Base-by-base conservation (phyloP, 2,888 invertebrate species). In the Leptarthrus brevirostris region DNA sequence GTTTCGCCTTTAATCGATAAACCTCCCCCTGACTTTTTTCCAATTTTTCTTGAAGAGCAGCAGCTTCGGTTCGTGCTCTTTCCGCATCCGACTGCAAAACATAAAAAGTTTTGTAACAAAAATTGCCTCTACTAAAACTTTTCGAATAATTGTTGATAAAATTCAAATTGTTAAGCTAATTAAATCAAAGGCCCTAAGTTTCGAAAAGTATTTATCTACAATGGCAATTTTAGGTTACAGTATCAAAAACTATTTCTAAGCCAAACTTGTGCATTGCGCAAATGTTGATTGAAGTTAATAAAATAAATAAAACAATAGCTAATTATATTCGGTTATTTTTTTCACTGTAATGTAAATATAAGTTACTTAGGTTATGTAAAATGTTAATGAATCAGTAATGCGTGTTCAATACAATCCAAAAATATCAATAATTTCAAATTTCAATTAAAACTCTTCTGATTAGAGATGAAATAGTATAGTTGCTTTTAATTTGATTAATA, bases 21-120 rank as follows among this genome's bases (percentile, higher is more conserved):
- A 97, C 95, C 85, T 97, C 96, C 76, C 96, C 96, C 85, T 96
- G 96, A 73, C 95, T 94, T 86, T 96, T 95, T 83, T 96, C 96
- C 76, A 96, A 86, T 86, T 96, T 96, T 81, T 96, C 96, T 83
- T 96, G 96, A 74, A 96, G 87, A 14, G 91, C 92, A 58, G 93
- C 90, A 0, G 94, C 92, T 83, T 96, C 95, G 34, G 91, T 88
- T 75, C 93, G 89, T 54, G 94, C 92, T 81, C 96, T 89, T 81
- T 96, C 96, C 78, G 93, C 94, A 83, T 96, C 96, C 53, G 95
- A 82, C 85, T 85, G 78, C 74, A 76, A 76, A 58, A 24, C 5
- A 14, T 10, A 36, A 8, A 74, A 75, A 73, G 52, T 53, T 73
- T 47, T 26, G 12, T 54, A 24, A 26, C 14, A 14, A 14, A 22